These are phyloP conservation scores for Lasioglossum baleicum DNA, from an alignment of 1,140 invertebrate species.

Conservation along the genomic window DNA sequence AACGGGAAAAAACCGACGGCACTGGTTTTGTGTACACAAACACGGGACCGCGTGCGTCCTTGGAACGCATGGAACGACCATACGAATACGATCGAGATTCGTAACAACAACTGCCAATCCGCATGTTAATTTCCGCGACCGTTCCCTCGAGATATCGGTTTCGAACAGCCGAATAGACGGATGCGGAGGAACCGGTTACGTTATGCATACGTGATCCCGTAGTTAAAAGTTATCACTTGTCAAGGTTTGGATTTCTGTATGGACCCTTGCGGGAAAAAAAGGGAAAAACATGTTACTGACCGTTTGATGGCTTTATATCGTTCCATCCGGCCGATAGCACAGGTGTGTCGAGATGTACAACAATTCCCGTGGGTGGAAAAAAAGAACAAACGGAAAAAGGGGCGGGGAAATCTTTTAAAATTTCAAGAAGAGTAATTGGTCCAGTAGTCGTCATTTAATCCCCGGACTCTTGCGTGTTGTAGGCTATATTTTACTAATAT, in stretches of 20 bases:
- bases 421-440: not conserved
- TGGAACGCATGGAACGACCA: not conserved
- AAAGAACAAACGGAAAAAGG: not conserved
- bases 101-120: not conserved
- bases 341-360: not conserved
- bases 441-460: too few relatives aligned
- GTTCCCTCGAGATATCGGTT: not conserved
- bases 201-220: not conserved
- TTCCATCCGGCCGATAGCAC: slow-evolving; percentile 6
- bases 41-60: too few relatives aligned
- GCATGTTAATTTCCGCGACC: slow-evolving; percentile 15
- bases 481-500: too few relatives aligned
- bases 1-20: not conserved
- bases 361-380: not conserved
- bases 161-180: not conserved
- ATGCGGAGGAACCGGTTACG: not conserved
- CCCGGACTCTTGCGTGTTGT: too few relatives aligned
- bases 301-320: not conserved
- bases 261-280: slow-evolving; percentile 10
- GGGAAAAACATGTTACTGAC: not conserved
- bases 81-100: not conserved
- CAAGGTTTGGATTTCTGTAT: not conserved
- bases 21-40: not conserved
- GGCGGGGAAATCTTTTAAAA: not conserved
- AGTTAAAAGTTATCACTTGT: slow-evolving; percentile 22